Evolutionary conservation across 2,113 vertebrate species (phyloP).

Genomic region (Charadrius vociferus): DNA sequence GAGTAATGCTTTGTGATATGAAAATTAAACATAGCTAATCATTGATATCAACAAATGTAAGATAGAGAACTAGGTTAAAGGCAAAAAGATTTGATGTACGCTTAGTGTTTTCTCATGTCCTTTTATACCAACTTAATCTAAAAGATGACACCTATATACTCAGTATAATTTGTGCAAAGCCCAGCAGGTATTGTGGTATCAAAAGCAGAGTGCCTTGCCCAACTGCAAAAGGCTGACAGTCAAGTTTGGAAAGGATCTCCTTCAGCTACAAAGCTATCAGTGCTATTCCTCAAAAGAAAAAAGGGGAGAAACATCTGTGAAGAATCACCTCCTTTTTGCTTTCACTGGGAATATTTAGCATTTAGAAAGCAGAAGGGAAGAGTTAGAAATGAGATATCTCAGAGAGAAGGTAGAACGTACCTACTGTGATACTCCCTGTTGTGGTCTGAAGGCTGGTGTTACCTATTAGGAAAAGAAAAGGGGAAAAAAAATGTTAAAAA

Average conservation of each 20-base stretch:
- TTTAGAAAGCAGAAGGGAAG: neutral
- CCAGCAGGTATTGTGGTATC: neutral
- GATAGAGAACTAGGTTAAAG: neutral
- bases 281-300: neutral
- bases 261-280: neutral
- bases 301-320: neutral
- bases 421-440: constrained; percentile 77
- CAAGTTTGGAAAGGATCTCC: neutral
- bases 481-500: neutral
- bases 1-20: neutral
- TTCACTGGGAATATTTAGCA: neutral
- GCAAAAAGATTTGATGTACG: neutral
- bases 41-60: neutral
- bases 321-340: neutral
- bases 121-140: neutral
- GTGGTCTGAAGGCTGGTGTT: constrained; percentile 72
- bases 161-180: neutral
- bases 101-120: neutral
- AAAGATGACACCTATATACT: neutral
- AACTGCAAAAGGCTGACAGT: neutral
- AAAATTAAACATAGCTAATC: neutral
- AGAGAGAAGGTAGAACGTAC: constrained; percentile 51
- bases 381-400: neutral
- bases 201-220: neutral
- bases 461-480: constrained; percentile 60